These are phyloP conservation scores for Unio delphinus DNA, from an alignment of 2,888 invertebrate genomes.

Conservation along the genomic window DNA sequence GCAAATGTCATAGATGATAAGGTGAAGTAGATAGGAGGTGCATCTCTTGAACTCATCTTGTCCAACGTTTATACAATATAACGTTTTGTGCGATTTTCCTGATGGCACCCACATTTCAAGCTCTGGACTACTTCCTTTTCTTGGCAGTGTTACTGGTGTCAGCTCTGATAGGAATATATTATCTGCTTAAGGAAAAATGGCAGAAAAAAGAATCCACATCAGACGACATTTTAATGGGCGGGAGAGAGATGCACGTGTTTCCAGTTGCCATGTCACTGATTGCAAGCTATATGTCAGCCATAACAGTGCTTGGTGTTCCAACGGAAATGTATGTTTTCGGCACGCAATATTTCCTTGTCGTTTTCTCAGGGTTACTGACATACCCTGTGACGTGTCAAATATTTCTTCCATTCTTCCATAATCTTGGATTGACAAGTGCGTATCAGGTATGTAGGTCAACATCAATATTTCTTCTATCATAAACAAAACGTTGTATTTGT, in stretches of 20 bases:
- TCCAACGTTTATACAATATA: too few relatives aligned
- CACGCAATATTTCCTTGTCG: slow-evolving; percentile 79
- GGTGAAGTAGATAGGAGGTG: too few relatives aligned
- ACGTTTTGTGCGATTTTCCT: not conserved
- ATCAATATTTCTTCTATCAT: too few relatives aligned
- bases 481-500: too few relatives aligned
- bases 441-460: slow-evolving; percentile 51
- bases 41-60: not conserved
- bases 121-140: slow-evolving; percentile 45
- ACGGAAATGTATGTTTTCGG: slow-evolving; percentile 93
- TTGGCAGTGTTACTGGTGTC: slow-evolving; percentile 42
- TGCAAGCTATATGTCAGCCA: slow-evolving; percentile 92
- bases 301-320: slow-evolving; percentile 90
- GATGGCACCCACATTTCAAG: slow-evolving; percentile 41
- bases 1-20: too few relatives aligned
- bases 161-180: slow-evolving; percentile 42
- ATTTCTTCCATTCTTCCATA: slow-evolving; percentile 62
- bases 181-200: slow-evolving; percentile 43
- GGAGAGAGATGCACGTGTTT: slow-evolving; percentile 70
- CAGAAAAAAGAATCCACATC: slow-evolving; percentile 29
- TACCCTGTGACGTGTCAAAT: slow-evolving; percentile 74
- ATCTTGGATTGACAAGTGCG: slow-evolving; percentile 57
- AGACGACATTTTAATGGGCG: slow-evolving; percentile 50
- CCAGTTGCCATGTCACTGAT: slow-evolving; percentile 92
- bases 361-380: slow-evolving; percentile 82